Evolutionary conservation across 2,797 vertebrate species (phyloP), one percentile per base, ranked within the genome.

Genomic region (Melanotaenia trifasciata): DNA sequence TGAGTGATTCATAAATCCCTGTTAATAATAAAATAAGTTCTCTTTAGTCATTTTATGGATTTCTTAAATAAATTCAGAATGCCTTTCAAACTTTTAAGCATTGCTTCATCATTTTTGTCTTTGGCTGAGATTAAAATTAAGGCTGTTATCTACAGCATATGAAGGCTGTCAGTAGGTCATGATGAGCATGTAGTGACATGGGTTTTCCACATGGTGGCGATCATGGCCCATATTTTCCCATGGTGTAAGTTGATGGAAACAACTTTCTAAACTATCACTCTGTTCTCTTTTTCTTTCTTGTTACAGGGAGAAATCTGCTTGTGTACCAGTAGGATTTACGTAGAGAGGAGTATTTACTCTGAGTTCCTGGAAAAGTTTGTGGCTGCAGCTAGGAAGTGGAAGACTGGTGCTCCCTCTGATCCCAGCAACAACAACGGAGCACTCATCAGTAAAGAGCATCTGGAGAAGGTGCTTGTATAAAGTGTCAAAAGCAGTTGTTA

Each of bases 281-380:
- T 4, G 8, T 69, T 66, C 30, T 10, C 1, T 12, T 0, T 18
- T 74, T 8, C 12, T 53, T 51, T 16, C n/a, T 38, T 13, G 30
- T 62, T 5, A 1, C 78, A 99, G 98, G 98, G 98, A 65, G 98
- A 99, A 86, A 96, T 99, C 86, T 99, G 98, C 78, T 92, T 99
- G 67, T 99, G 97, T 72, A 99, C 98, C 85, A 99, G 97, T 81
- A 96, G 98, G 85, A 97, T 99, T 85, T 99, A 98, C 81, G 96
- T 99, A 35, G 96, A 99, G 87, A 95, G 87, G 60, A 95, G 92
- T 47, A 94, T 99, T 90, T 99, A 96, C 84, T 72, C 66, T 2
- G 91, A 96, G 47, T 99, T 99, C 92, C 89, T 99, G 77, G 88
- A 95, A 82, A 96, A 68, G 56, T 99, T 99, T 93, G 96, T 99